Percentiles rank a stretch among this genome's conserved stretches.
Evolutionary conservation across 2,113 vertebrate species (phyloP).

Genomic region (Pachyramphus minor): DNA sequence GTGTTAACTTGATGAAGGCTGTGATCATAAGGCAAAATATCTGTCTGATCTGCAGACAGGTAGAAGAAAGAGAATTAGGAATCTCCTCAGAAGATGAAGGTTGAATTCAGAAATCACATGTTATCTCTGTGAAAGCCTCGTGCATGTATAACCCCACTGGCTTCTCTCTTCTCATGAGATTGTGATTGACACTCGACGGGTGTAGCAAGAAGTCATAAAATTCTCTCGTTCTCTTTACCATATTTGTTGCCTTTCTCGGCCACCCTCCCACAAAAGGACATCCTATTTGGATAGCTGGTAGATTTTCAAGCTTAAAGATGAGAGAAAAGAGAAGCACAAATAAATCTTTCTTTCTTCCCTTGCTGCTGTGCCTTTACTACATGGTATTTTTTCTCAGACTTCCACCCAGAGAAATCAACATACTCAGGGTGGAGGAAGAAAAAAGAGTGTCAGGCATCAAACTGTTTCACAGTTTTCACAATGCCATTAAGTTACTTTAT

Average conservation of each 20-base stretch:
- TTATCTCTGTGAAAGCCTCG: neutral
- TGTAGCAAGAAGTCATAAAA: neutral
- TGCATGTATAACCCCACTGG: neutral
- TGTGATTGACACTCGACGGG: neutral
- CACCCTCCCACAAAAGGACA: neutral
- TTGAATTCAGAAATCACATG: neutral
- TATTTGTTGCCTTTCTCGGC: neutral
- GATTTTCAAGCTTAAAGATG: neutral
- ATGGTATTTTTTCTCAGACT: neutral
- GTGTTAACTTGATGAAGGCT: neutral
- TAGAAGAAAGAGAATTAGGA: neutral
- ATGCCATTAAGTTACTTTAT: neutral
- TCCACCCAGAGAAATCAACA: neutral
- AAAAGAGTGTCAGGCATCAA: accelerated
- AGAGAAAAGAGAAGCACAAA: neutral
- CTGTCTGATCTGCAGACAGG: neutral
- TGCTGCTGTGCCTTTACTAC: neutral
- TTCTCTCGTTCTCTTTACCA: neutral
- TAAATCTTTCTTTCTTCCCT: neutral
- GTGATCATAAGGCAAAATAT: neutral
- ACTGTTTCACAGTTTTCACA: neutral
- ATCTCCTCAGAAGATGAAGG: neutral
- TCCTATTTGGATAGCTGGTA: neutral
- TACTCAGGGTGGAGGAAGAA: neutral
- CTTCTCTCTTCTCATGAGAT: neutral